Evolutionary conservation across 23 tunicate species (phyloP).

Genomic region (Corella eumyota): DNA sequence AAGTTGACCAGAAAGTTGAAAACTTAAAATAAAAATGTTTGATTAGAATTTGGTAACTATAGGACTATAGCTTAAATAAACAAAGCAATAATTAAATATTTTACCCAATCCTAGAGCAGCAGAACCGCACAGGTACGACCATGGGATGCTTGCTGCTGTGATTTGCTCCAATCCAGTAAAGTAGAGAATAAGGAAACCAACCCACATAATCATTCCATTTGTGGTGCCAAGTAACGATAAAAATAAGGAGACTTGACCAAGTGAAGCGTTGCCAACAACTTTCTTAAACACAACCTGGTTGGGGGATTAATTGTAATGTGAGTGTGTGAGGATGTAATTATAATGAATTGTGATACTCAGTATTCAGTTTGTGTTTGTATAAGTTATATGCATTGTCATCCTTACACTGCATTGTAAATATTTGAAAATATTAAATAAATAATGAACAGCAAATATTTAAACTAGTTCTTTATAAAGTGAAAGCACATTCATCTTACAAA

Average conservation of each 20-base stretch:
- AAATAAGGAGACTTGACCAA: conserved; percentile 95
- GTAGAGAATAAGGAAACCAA: conserved; percentile 51
- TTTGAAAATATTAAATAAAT: too few species aligned
- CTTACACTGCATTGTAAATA: too few species aligned
- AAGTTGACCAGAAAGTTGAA: conserved; percentile 96
- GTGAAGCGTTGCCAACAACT: conserved; percentile 39
- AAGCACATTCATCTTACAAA: too few species aligned
- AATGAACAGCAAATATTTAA: too few species aligned
- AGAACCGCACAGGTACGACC: conserved; percentile 67
- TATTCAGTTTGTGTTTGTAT: too few species aligned
- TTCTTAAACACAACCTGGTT: conserved; percentile 68
- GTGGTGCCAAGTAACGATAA: conserved; percentile 68
- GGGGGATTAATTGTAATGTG: background rate
- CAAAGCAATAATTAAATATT: background rate
- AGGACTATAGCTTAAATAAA: background rate
- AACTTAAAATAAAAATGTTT: conserved; percentile 37
- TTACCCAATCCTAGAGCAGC: conserved; percentile 34
- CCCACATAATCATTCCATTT: conserved; percentile 55
- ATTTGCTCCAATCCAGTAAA: conserved; percentile 63
- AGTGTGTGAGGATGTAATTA: too few species aligned
- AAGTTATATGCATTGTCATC: too few species aligned
- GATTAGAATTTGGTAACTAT: too few species aligned
- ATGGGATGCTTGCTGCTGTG: conserved; percentile 51
- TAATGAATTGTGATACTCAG: too few species aligned
- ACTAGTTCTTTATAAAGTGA: too few species aligned